A percentile compares a stretch with the other conserved stretches of the same genome.
Evolutionary conservation across 2,888 invertebrate species (phyloP).

Genomic region (Agriopis leucophaearia): DNA sequence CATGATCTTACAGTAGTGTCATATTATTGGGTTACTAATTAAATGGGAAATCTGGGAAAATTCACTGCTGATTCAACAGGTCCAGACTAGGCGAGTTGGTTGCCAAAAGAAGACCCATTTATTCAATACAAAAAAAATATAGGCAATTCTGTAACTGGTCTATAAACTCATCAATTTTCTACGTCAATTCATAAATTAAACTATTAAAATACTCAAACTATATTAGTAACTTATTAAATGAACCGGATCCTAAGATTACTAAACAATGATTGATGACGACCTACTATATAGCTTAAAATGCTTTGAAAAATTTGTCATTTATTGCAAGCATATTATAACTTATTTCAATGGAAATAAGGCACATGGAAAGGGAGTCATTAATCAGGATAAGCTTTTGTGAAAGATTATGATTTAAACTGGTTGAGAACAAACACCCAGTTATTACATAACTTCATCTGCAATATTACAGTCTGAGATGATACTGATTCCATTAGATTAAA

Average conservation of each 20-base stretch:
- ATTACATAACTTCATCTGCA: neutral
- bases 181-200: conserved; percentile 22
- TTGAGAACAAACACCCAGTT: neutral
- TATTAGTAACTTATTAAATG: conserved; percentile 28
- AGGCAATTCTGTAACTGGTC: neutral
- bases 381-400: conserved; percentile 30
- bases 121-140: neutral
- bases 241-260: conserved; percentile 38
- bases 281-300: conserved; percentile 32
- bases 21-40: too few relatives aligned
- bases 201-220: conserved; percentile 24
- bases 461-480: too few relatives aligned
- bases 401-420: conserved; percentile 4
- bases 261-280: conserved; percentile 43
- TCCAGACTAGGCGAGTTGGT: too few relatives aligned
- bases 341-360: conserved; percentile 22
- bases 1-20: too few relatives aligned
- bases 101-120: too few relatives aligned
- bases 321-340: conserved; percentile 24
- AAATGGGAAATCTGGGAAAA: too few relatives aligned
- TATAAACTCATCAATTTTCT: conserved; percentile 11
- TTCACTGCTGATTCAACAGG: too few relatives aligned
- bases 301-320: conserved; percentile 22
- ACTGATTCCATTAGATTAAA: too few relatives aligned
- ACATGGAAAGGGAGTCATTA: conserved; percentile 26